phyloP scores from a whole-genome alignment of 2,113 vertebrate species.

The Alces alces region DNA sequence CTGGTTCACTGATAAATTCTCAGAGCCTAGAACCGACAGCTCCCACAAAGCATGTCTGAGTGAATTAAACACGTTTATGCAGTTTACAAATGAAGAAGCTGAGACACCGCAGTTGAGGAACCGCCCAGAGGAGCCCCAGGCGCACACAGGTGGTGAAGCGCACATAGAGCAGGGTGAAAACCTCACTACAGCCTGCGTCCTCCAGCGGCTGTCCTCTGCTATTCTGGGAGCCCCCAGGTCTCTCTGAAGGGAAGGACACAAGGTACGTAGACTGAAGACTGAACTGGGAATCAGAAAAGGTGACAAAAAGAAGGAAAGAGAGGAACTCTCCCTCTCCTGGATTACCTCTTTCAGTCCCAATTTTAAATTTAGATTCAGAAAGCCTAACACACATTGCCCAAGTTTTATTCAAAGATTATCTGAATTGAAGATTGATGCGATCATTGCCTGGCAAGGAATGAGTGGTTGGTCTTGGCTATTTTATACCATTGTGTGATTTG shows the following conservation, averaged over 20 bases:
- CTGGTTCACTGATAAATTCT: background rate
- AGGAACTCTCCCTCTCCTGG: background rate
- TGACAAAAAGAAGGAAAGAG: background rate
- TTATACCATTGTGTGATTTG: too few relatives aligned
- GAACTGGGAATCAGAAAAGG: background rate
- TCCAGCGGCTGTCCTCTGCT: too few relatives aligned
- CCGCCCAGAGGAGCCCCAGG: background rate
- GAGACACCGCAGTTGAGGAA: background rate
- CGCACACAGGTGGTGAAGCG: too few relatives aligned
- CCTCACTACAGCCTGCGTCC: rapidly evolving
- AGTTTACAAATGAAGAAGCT: background rate
- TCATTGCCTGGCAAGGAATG: too few relatives aligned
- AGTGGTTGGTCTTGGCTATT: rapidly evolving
- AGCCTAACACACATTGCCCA: background rate
- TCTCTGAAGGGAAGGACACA: background rate
- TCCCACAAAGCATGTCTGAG: background rate
- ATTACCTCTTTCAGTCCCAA: background rate
- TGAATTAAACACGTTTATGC: background rate
- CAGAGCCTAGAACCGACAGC: background rate
- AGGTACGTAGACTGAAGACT: rapidly evolving
- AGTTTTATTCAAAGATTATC: background rate
- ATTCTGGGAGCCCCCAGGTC: rapidly evolving
- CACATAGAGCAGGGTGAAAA: background rate
- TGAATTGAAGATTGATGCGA: background rate
- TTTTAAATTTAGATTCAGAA: background rate